Evolutionary conservation across 2,113 vertebrate genomes (phyloP), one percentile per base, ranked within the genome.

Genomic region (Nothocercus nigrocapillus): DNA sequence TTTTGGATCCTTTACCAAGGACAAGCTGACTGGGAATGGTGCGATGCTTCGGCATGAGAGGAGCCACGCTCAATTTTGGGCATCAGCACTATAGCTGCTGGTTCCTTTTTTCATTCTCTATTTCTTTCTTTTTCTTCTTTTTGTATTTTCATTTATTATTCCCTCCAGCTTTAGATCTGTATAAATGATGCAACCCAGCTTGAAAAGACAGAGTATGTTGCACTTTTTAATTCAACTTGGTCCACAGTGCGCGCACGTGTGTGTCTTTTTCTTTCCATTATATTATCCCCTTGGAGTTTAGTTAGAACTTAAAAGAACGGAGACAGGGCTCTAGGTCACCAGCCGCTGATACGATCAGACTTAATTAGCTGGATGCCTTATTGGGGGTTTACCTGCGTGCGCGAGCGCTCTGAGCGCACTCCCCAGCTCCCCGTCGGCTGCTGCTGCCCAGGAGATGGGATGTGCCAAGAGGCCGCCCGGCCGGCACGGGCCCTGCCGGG

Each of bases 391-490:
- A 47, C 54, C 44, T 36, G 49, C 16, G 7, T 59, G 82, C 75
- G n/a, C 70, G 92, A 96, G 89, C 82, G 88, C 56, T 70, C 44
- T 1, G 16, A 77, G 66, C 54, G n/a, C 87, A 75, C 82, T 81
- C 54, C 62, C 58, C 67, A 62, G 87, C 85, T 68, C 34, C 20
- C 38, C 30, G 9, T 49, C 6, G 63, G 79, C 72, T 93, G 75
- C 53, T 76, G 76, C 70, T 95, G 54, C 92, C 97, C 85, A 75
- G 75, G 93, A 96, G 95, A 96, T 79, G 49, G n/a, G 94, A 30
- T 97, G 96, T 97, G 97, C 96, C 89, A 90, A 96, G 90, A 95
- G 84, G 78, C 91, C 96, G 32, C 95, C 97, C 94, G 85, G 96
- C 96, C 97, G 95, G 91, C 85, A 93, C 86, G 75, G 77, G 88